Base-by-base conservation (phyloP, 2,113 vertebrate species). In the Fukomys damarensis region DNA sequence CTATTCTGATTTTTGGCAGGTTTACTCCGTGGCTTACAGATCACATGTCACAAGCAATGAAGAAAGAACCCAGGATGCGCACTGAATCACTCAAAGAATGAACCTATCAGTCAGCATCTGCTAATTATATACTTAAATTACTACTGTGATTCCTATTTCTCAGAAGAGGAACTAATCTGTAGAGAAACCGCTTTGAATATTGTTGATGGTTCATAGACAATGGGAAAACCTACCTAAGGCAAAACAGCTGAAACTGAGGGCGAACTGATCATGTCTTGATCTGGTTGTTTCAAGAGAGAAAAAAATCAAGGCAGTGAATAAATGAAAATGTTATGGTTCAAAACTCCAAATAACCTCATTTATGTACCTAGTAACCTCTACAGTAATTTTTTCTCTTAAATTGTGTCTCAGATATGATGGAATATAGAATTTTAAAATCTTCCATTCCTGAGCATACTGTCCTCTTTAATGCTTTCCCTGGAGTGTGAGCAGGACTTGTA, bases 1-100 rank as follows among this genome's bases (percentile, higher is more conserved):
- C 86, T 70, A 52, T 95, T 80, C 82, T 91, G 52, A 93, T 91
- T 22, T 52, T 26, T 97, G 93, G 30, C 35, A 98, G 13, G 30
- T 92, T 98, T 3, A 0, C 54, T 95, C 94, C 68, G 52, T 91
- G 49, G 32, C 7, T 89, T 61, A 83, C 32, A 91, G 96, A 97
- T 94, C 91, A 93, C 11, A 65, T 65, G 93, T 76, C 72, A 90
- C 26, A 97, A 68, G 76, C 30, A 70, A n/a, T 43, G 43, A 89
- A 97, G 96, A 95, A 5, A 41, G 1, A 41, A 89, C 66, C 86
- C 28, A 96, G 84, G 19, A 22, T 96, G 2, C 90, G 72, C 20
- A 77, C 68, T 72, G 79, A 77, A 59, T 89, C 59, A 77, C 52
- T 95, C 85, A 28, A 16, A 94, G n/a, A 20, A 4, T 70, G 81